phyloP scores from a whole-genome alignment of 2,888 invertebrate species.

The Lasius platythorax region DNA sequence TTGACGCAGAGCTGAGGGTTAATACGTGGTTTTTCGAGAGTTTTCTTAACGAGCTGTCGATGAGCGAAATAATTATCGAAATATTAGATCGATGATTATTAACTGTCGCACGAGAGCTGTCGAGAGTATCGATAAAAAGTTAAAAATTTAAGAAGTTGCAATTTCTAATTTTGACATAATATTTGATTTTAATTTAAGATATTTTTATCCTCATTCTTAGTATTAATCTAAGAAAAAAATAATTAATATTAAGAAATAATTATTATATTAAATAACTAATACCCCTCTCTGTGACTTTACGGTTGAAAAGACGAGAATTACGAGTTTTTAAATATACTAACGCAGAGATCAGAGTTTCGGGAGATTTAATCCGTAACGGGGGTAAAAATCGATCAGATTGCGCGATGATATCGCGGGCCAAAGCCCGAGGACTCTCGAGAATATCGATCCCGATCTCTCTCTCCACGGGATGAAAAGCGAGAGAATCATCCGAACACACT shows the following conservation, averaged over 20 bases:
- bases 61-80: slow-evolving; percentile 11
- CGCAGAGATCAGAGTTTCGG: neutral
- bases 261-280: too few relatives aligned
- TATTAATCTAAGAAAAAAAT: too few relatives aligned
- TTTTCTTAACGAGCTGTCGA: neutral
- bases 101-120: neutral
- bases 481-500: slow-evolving; percentile 8
- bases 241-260: too few relatives aligned
- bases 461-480: slow-evolving; percentile 4
- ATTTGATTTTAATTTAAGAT: neutral
- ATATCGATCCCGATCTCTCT: slow-evolving; percentile 43
- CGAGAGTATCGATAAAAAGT: neutral
- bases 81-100: neutral
- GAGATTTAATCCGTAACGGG: neutral
- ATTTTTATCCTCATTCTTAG: too few relatives aligned
- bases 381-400: slow-evolving; percentile 18
- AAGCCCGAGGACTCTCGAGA: neutral
- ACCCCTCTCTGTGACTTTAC: neutral
- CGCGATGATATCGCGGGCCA: neutral
- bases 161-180: neutral
- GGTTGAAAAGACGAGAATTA: neutral
- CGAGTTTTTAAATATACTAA: neutral
- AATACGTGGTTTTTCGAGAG: slow-evolving; percentile 30
- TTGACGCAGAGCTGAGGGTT: slow-evolving; percentile 15
- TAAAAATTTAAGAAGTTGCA: neutral